phyloP scores from a whole-genome alignment of 37 sponge, comb jelly and placozoan genomes.

The Cladorhizidae sp. region DNA sequence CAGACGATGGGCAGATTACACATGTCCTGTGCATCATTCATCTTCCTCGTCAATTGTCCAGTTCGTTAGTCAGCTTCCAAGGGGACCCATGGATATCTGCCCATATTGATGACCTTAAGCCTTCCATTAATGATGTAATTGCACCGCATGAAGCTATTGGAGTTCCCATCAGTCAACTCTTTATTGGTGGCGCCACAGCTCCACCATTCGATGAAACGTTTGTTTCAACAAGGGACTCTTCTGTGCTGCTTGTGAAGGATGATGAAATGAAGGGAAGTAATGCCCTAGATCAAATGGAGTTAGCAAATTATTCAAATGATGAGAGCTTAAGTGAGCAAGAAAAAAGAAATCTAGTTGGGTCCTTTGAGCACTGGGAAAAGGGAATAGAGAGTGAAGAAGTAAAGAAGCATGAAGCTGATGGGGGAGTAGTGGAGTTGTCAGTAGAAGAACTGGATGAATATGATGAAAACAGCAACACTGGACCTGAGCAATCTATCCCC shows the following conservation, averaged over 20 bases:
- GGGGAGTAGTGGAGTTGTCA: neutral
- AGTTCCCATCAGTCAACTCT: conserved; percentile 60
- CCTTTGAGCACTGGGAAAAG: neutral
- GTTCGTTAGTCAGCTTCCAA: conserved; percentile 74
- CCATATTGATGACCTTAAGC: conserved; percentile 74
- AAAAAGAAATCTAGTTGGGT: no score
- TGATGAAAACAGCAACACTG: neutral
- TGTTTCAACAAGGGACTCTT: neutral
- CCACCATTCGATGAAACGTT: no score
- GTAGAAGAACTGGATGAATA: neutral
- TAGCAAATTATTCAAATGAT: no score
- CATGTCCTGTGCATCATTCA: conserved; percentile 69
- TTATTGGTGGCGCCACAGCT: conserved; percentile 21
- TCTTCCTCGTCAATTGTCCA: conserved; percentile 50
- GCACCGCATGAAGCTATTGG: conserved; percentile 37
- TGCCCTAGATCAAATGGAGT: no score
- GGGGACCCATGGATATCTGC: conserved; percentile 77
- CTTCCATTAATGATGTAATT: conserved; percentile 34
- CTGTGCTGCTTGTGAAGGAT: neutral
- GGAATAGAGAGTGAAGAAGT: neutral
- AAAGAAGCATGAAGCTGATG: neutral
- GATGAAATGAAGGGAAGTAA: neutral
- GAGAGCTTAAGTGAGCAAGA: no score
- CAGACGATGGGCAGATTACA: conserved; percentile 13
- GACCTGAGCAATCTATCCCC: neutral